Evolutionary conservation across 2,888 invertebrate genomes (phyloP).

Genomic region (Drosophila nr. perissopoda): DNA sequence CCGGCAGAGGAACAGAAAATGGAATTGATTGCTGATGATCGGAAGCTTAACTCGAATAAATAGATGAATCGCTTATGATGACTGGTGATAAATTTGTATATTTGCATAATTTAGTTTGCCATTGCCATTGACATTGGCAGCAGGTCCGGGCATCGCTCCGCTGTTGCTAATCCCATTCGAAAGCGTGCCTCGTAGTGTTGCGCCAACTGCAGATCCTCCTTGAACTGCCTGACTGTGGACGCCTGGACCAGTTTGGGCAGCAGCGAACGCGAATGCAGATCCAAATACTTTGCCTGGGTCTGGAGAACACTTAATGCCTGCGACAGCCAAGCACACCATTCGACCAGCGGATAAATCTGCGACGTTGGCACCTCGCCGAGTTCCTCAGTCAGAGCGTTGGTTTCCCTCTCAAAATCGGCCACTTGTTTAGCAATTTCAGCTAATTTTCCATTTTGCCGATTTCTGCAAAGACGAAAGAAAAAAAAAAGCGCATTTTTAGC

Average conservation of each 20-base stretch:
- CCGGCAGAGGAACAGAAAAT: not conserved
- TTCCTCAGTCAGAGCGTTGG: conserved; percentile 4
- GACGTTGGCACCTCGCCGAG: not conserved
- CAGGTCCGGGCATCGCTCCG: conserved; percentile 4
- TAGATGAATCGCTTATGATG: not conserved
- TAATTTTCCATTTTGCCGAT: conserved; percentile 1
- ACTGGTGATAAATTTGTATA: not conserved
- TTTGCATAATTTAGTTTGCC: conserved; percentile 5
- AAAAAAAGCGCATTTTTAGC: not conserved
- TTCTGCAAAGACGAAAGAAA: conserved; percentile 27
- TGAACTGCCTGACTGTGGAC: conserved; percentile 35
- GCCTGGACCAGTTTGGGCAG: conserved; percentile 21
- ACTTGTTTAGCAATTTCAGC: conserved; percentile 25
- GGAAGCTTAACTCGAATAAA: not conserved
- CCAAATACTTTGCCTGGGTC: conserved; percentile 51
- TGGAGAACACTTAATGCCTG: conserved; percentile 30
- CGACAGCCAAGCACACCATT: conserved; percentile 40
- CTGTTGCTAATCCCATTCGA: conserved; percentile 38
- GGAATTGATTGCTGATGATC: not conserved
- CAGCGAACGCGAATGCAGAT: conserved; percentile 32
- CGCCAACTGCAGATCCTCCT: conserved; percentile 27
- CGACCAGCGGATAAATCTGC: not conserved
- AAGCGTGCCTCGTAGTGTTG: conserved; percentile 21
- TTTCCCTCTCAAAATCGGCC: conserved; percentile 20
- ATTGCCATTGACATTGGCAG: not conserved